phyloP scores from a whole-genome alignment of 2,113 vertebrate species.

The Leptobrachium ailaonicum region DNA sequence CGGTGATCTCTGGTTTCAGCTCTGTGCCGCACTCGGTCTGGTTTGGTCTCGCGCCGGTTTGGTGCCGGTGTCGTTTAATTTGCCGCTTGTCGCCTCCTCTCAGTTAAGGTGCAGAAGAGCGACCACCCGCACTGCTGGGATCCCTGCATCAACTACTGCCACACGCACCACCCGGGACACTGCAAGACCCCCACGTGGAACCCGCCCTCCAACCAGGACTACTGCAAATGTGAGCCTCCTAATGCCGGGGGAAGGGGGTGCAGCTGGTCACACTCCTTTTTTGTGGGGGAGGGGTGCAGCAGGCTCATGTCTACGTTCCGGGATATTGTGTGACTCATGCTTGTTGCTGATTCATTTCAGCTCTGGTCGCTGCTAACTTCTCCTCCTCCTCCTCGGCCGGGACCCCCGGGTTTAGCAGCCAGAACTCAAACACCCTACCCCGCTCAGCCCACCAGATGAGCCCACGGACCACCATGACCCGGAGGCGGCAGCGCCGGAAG shows the following conservation, averaged over 20 bases:
- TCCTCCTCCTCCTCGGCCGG: conserved; percentile 88
- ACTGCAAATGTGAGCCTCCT: conserved; percentile 81
- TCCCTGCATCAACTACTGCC: conserved; percentile 83
- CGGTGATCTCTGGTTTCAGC: too few species aligned
- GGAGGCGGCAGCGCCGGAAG: conserved; percentile 81
- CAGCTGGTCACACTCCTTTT: too few species aligned
- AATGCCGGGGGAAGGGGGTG: neutral
- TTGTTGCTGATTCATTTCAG: conserved; percentile 57
- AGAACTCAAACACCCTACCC: conserved; percentile 83
- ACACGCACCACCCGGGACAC: conserved; percentile 80
- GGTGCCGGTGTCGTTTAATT: too few species aligned
- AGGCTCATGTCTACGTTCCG: too few species aligned
- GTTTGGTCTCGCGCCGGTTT: too few species aligned
- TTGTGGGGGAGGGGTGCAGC: too few species aligned
- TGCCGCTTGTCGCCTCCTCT: conserved; percentile 9
- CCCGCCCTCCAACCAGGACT: conserved; percentile 79
- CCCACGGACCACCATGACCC: conserved; percentile 78
- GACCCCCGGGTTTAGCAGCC: conserved; percentile 80
- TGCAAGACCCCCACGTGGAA: conserved; percentile 84
- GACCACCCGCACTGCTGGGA: conserved; percentile 89
- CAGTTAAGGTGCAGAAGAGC: conserved; percentile 94
- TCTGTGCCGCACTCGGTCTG: too few species aligned
- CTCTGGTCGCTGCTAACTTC: conserved; percentile 85
- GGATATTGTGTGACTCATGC: too few species aligned
- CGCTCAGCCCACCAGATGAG: conserved; percentile 81